These are phyloP conservation scores for Xiphydria camelus DNA, from an alignment of 2,888 invertebrate genomes.

Conservation along the genomic window DNA sequence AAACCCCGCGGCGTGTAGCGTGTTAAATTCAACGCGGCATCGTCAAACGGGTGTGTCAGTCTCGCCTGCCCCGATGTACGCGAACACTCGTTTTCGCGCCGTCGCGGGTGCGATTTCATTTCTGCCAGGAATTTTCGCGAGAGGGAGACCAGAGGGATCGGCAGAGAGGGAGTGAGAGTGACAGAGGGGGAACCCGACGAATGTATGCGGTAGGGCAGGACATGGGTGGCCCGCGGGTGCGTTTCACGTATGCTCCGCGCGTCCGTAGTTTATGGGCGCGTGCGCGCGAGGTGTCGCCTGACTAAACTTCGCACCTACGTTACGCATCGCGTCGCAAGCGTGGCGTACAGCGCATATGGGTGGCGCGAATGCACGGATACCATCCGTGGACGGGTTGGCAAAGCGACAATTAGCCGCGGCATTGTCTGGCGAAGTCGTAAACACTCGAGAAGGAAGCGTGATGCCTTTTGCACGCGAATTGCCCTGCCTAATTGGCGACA, in stretches of 20 bases:
- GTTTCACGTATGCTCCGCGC: slow-evolving; percentile 47
- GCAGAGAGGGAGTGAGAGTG: too few relatives aligned
- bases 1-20: too few relatives aligned
- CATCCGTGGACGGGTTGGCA: slow-evolving; percentile 40
- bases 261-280: slow-evolving; percentile 51
- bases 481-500: too few relatives aligned
- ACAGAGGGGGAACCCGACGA: too few relatives aligned
- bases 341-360: slow-evolving; percentile 20
- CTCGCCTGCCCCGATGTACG: too few relatives aligned
- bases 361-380: slow-evolving; percentile 25
- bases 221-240: slow-evolving; percentile 45
- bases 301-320: slow-evolving; percentile 37
- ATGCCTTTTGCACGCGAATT: too few relatives aligned
- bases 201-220: slow-evolving; percentile 7
- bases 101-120: too few relatives aligned
- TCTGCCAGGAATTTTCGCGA: too few relatives aligned
- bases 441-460: slow-evolving; percentile 1
- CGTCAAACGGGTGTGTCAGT: too few relatives aligned
- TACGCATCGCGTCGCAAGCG: slow-evolving; percentile 1
- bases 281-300: slow-evolving; percentile 40
- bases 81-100: too few relatives aligned
- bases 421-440: background rate
- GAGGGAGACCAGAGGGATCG: too few relatives aligned
- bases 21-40: too few relatives aligned
- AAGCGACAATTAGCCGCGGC: slow-evolving; percentile 23